Conservation (phyloP, 2,113 vertebrate genomes). For the Sinocyclocheilus grahami region DNA sequence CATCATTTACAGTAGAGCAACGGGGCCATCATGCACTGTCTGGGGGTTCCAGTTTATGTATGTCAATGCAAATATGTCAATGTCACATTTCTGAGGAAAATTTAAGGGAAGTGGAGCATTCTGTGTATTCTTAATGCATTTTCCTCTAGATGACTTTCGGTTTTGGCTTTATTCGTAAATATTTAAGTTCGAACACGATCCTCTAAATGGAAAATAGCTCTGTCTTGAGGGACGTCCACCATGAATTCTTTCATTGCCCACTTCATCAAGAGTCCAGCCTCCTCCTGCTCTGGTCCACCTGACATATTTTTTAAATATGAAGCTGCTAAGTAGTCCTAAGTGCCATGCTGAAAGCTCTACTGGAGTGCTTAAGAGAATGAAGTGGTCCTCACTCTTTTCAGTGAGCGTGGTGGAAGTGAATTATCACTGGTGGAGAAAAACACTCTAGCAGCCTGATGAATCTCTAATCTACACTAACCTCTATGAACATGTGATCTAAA, state of each 20-base stretch:
- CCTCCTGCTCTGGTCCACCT: slow-evolving; percentile 11
- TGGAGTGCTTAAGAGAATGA: slow-evolving; percentile 31
- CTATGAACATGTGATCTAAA: neutral
- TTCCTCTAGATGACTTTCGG: neutral
- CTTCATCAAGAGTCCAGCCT: neutral
- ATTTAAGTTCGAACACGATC: neutral
- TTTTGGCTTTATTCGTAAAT: neutral
- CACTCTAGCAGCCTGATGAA: slow-evolving; percentile 1
- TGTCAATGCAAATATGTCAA: no score
- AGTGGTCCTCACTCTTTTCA: slow-evolving; percentile 17
- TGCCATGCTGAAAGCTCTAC: slow-evolving; percentile 23
- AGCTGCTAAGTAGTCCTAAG: slow-evolving; percentile 46
- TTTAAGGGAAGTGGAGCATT: neutral
- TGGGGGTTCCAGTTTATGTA: no score
- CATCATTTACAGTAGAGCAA: neutral
- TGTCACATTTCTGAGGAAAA: neutral
- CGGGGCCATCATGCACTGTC: neutral
- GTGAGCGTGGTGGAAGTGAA: slow-evolving; percentile 7
- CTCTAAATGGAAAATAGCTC: neutral
- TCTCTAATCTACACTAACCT: neutral
- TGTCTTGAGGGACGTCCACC: neutral
- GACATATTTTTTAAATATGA: slow-evolving; percentile 49
- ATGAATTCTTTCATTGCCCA: neutral
- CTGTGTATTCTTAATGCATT: neutral
- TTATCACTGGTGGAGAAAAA: neutral